Conservation (phyloP, 2,113 vertebrate species). For the Antechinus flavipes region DNA sequence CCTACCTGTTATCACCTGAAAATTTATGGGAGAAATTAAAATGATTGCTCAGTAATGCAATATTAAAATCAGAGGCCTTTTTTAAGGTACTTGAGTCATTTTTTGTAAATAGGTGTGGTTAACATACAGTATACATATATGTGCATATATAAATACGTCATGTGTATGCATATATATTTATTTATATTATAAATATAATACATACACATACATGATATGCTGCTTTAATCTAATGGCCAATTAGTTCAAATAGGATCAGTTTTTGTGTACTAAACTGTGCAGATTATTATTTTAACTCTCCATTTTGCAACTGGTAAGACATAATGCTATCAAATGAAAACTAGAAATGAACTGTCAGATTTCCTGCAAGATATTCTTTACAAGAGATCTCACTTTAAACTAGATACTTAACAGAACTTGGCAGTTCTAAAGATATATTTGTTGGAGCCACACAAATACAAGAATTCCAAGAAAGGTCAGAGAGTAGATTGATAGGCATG, state of each 20-base stretch:
- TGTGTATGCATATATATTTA: background rate
- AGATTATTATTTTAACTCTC: too few relatives aligned
- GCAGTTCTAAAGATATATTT: background rate
- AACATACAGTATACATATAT: background rate
- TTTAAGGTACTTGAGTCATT: constrained; percentile 18
- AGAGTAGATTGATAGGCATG: background rate
- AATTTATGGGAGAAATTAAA: constrained; percentile 38
- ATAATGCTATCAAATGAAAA: background rate
- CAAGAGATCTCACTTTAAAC: background rate
- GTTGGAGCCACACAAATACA: background rate
- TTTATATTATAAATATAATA: background rate
- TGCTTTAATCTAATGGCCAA: background rate
- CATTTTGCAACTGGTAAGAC: accelerated
- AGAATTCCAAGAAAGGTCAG: background rate
- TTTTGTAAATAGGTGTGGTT: background rate
- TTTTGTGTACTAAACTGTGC: background rate
- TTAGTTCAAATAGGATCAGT: background rate
- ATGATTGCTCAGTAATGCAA: constrained; percentile 71
- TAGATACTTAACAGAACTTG: background rate
- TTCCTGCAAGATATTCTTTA: background rate
- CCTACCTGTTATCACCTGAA: constrained; percentile 30
- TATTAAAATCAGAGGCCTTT: constrained; percentile 63
- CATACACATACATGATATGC: background rate
- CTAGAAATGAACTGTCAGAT: background rate
- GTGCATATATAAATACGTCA: background rate